Evolutionary conservation across 2,888 invertebrate genomes (phyloP).

Genomic region (Automeris io): DNA sequence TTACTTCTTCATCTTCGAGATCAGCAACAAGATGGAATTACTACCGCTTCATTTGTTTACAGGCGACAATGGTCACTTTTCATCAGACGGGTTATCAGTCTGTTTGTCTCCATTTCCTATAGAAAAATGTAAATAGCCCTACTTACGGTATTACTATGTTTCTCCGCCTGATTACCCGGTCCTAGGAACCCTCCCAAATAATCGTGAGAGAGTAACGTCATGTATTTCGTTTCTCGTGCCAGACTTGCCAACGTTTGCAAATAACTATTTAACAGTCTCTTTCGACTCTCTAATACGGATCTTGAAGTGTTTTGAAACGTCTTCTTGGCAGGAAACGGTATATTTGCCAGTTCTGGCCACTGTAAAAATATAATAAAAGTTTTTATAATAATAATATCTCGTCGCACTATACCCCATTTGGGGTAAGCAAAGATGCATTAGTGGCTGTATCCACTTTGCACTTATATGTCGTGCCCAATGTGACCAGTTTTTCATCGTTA

Average conservation of each 20-base stretch:
- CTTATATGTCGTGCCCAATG: no score
- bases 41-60: no score
- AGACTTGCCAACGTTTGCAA: constrained; percentile 79
- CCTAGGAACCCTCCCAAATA: constrained; percentile 68
- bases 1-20: no score
- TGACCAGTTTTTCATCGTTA: no score
- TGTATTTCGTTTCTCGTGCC: constrained; percentile 54
- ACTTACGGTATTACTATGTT: constrained; percentile 56
- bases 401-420: no score
- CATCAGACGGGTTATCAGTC: no score
- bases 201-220: constrained; percentile 50
- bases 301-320: constrained; percentile 95
- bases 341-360: constrained; percentile 86
- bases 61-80: no score
- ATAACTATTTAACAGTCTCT: constrained; percentile 88
- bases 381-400: no score
- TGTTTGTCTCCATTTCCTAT: no score
- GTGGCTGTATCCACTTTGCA: no score
- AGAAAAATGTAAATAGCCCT: neutral
- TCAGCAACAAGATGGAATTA: no score
- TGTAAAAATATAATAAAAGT: constrained; percentile 48
- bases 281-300: constrained; percentile 88
- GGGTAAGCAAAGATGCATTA: no score
- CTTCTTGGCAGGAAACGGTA: constrained; percentile 94
- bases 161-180: constrained; percentile 61